Conservation (phyloP, 2,888 invertebrate genomes). For the Exocentrus adspersus region DNA sequence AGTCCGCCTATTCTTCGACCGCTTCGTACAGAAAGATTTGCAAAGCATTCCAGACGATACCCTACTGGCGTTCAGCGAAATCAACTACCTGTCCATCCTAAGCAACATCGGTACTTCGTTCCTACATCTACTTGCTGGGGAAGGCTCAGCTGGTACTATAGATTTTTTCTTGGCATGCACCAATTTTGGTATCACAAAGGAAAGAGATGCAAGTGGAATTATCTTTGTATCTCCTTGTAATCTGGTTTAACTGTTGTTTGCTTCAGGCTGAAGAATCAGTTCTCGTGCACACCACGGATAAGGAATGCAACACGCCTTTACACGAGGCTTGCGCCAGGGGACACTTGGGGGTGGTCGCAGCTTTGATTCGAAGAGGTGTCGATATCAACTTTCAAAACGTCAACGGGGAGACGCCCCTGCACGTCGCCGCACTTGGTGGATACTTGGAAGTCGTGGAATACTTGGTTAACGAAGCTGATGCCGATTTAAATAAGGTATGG, state of each 20-base stretch:
- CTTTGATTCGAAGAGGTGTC: not conserved
- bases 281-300: not conserved
- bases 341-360: not conserved
- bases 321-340: not conserved
- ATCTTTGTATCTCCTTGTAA: no score
- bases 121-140: not conserved
- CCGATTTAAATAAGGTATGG: not conserved
- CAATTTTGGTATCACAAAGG: not conserved
- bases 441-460: not conserved
- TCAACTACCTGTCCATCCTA: not conserved
- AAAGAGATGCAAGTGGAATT: not conserved
- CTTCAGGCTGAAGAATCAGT: not conserved
- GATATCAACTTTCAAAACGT: not conserved
- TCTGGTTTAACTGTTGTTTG: not conserved
- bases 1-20: constrained; percentile 3
- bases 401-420: not conserved
- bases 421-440: not conserved
- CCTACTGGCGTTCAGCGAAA: not conserved
- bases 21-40: not conserved
- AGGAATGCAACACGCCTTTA: not conserved
- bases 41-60: not conserved
- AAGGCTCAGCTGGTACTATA: not conserved
- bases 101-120: not conserved
- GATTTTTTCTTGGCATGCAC: not conserved
- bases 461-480: not conserved